These are phyloP conservation scores for Seira musarum DNA, from an alignment of 2,888 invertebrate species.

Conservation along the genomic window DNA sequence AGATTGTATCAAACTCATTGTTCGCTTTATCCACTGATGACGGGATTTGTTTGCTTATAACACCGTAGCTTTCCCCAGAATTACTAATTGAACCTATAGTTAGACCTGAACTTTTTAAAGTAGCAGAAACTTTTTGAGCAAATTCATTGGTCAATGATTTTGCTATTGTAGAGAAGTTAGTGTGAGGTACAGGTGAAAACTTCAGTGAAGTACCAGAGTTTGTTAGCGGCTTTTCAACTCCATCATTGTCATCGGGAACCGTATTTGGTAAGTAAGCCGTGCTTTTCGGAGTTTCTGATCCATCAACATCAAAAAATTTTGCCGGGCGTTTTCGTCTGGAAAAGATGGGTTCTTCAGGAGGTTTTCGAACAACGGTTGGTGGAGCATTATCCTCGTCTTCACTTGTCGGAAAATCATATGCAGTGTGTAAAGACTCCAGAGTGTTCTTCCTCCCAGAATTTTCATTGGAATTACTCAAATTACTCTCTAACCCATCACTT, in stretches of 20 bases:
- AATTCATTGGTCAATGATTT: conserved; percentile 33
- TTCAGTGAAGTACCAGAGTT: conserved; percentile 3
- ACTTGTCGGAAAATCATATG: not conserved
- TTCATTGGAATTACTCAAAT: not conserved
- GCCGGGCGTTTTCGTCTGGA: conserved; percentile 50
- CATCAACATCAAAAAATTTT: conserved; percentile 54
- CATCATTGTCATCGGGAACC: conserved; percentile 1
- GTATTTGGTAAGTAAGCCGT: conserved; percentile 7
- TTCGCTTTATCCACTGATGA: conserved; percentile 72
- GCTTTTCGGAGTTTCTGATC: not conserved
- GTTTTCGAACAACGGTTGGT: conserved; percentile 57
- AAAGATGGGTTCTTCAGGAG: conserved; percentile 45
- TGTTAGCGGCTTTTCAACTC: too few species aligned
- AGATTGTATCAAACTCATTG: conserved; percentile 44
- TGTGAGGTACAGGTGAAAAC: conserved; percentile 38
- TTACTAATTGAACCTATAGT: not conserved
- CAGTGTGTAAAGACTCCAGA: too few species aligned
- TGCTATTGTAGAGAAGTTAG: conserved; percentile 43
- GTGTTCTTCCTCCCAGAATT: not conserved
- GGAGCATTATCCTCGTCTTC: conserved; percentile 34
- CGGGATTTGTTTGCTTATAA: conserved; percentile 39
- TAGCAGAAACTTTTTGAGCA: conserved; percentile 21
- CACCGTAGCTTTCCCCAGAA: conserved; percentile 60
- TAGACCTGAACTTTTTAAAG: not conserved
- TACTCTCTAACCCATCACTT: conserved; percentile 7